Percentiles rank a stretch among this genome's conserved stretches.
phyloP scores from a whole-genome alignment of 2,797 vertebrate species.

The Liasis olivaceus region DNA sequence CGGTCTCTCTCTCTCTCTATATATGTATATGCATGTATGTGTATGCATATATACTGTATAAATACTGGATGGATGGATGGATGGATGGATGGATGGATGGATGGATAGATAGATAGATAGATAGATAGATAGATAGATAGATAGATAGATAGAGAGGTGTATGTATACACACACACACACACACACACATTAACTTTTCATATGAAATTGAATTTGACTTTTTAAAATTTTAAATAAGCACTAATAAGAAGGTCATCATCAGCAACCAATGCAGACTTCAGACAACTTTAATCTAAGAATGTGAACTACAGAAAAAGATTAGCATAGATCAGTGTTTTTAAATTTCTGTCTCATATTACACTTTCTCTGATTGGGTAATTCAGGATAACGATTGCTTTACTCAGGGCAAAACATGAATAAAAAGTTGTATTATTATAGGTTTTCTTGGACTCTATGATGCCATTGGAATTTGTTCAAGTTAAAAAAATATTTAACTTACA shows the following conservation, averaged over 20 bases:
- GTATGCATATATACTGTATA: too few relatives aligned
- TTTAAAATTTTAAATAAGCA: background rate
- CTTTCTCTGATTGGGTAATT: background rate
- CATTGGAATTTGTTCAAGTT: background rate
- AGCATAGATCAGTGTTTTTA: background rate
- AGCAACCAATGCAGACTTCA: background rate
- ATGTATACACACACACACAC: too few relatives aligned
- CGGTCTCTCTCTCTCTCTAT: too few relatives aligned
- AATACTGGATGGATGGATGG: too few relatives aligned
- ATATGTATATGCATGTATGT: too few relatives aligned
- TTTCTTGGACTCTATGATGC: background rate
- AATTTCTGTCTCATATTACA: background rate
- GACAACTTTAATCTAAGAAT: background rate
- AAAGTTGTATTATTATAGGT: background rate
- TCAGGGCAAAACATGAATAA: background rate
- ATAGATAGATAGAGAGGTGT: too few relatives aligned
- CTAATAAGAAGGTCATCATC: background rate
- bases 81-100: too few relatives aligned
- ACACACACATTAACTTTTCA: background rate
- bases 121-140: too few relatives aligned
- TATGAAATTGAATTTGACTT: background rate
- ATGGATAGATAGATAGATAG: too few relatives aligned
- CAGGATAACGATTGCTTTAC: background rate
- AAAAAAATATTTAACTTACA: background rate
- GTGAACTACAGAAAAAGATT: background rate